Evolutionary conservation across 2,113 vertebrate genomes (phyloP).

Genomic region (Malaclemys terrapin): DNA sequence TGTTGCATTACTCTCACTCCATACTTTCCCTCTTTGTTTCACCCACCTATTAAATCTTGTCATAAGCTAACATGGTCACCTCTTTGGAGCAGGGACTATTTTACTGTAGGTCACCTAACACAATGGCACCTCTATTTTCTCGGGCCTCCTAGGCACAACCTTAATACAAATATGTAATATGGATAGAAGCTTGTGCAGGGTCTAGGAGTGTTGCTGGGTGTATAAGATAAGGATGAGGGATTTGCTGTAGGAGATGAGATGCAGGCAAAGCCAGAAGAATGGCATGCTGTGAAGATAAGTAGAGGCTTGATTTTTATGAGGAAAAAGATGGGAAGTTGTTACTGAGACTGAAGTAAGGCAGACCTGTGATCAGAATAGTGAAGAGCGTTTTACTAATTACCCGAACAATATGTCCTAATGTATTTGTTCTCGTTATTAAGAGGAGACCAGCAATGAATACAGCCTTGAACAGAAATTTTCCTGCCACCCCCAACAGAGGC

Average conservation of each 20-base stretch:
- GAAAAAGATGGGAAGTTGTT: not conserved
- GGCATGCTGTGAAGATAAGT: not conserved
- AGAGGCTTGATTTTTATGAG: not conserved
- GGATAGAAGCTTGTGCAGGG: not conserved
- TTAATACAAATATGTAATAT: not conserved
- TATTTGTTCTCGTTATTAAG: not conserved
- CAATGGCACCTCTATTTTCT: not conserved
- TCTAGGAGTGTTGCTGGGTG: not conserved
- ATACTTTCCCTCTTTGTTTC: not conserved
- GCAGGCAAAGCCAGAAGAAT: not conserved
- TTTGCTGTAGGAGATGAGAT: not conserved
- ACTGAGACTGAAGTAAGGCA: not conserved
- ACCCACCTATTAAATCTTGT: not conserved
- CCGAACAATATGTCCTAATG: not conserved
- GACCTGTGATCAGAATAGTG: not conserved
- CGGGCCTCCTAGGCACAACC: not conserved
- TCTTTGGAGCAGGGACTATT: not conserved
- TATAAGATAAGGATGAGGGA: not conserved
- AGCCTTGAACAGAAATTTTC: not conserved
- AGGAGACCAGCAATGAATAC: not conserved
- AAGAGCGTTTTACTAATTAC: not conserved
- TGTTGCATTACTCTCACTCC: not conserved
- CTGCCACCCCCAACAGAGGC: not conserved
- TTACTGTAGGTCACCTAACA: not conserved
- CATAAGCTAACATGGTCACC: not conserved